Evolutionary conservation across 1,140 invertebrate genomes (phyloP), one percentile per base, ranked within the genome.

Genomic region (Lordiphosa stackelbergi): DNA sequence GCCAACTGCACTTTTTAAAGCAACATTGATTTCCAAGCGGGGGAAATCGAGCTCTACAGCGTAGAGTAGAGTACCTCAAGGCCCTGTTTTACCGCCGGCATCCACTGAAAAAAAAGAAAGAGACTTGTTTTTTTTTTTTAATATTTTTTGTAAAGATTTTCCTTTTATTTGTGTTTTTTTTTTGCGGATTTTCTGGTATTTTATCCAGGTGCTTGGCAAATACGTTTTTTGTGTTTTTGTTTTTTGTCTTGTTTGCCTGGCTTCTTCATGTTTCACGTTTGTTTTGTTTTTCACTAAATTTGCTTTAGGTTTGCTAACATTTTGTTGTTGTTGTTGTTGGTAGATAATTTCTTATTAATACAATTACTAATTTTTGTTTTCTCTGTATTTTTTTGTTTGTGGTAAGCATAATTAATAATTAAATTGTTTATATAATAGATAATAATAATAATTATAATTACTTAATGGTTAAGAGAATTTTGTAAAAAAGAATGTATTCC

Each of bases 371-470:
- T 68, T 58, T 53, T 57, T 64, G 52, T 62, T 41, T 73, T 62
- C 58, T 51, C 42, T 58, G 12, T 69, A 70, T 66, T 51, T 53
- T 49, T 8, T 45, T 49, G 43, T 53, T 69, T 59, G 28, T 31
- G 28, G 57, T 83, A 79, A 81, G 75, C 75, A 81, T 77, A 83
- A 83, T 83, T 83, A 75, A 83, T 83, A 83, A 77, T 83, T 83
- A 83, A 83, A 83, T 83, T 83, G 57, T 66, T 81, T 83, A 83
- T 83, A 83, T 83, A 83, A 83, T 83, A 83, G 77, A 83, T 83
- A 83, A 83, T 83, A 77, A 83, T 73, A 83, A 83, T 83, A 77
- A 83, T 73, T 83, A 83, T 62, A 83, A 73, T 77, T 83, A 77
- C 77, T 83, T 83, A 83, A 83, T 81, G 64, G 55, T 61, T 83